Evolutionary conservation across 2,797 vertebrate species (phyloP).

Genomic region (Spheniscus humboldti): DNA sequence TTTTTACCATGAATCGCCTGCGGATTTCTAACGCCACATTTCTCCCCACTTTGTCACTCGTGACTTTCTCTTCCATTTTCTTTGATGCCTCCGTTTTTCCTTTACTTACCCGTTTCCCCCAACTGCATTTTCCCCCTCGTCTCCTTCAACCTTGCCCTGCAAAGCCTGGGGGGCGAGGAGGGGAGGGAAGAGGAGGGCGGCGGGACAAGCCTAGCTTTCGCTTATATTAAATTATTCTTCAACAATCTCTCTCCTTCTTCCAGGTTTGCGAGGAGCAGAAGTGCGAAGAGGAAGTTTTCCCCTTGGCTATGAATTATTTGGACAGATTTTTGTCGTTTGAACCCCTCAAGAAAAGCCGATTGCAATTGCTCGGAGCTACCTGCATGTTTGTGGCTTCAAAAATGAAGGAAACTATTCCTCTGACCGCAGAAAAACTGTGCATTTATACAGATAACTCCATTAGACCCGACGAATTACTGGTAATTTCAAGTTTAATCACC

Average conservation of each 20-base stretch:
- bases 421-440: constrained; percentile 95
- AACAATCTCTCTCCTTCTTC: constrained; percentile 24
- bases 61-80: constrained; percentile 75
- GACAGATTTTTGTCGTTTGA: constrained; percentile 96
- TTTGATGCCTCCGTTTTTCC: background rate
- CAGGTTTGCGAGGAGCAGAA: constrained; percentile 98
- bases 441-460: constrained; percentile 98
- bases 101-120: background rate
- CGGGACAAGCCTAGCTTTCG: background rate
- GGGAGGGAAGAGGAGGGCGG: background rate
- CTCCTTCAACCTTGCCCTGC: constrained; percentile 2
- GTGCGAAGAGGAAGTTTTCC: constrained; percentile 98
- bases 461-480: constrained; percentile 90
- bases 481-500: constrained; percentile 74
- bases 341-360: constrained; percentile 87
- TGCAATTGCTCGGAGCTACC: constrained; percentile 93
- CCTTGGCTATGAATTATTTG: constrained; percentile 98
- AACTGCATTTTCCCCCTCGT: background rate
- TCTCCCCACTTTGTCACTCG: constrained; percentile 34
- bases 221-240: background rate
- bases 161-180: background rate
- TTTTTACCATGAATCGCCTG: background rate
- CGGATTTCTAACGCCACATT: constrained; percentile 29
- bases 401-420: constrained; percentile 97
- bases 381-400: constrained; percentile 99